Percentiles rank a stretch among this genome's conserved stretches.
phyloP scores from a whole-genome alignment of 2,797 vertebrate species.

The Epinephelus malabaricus region DNA sequence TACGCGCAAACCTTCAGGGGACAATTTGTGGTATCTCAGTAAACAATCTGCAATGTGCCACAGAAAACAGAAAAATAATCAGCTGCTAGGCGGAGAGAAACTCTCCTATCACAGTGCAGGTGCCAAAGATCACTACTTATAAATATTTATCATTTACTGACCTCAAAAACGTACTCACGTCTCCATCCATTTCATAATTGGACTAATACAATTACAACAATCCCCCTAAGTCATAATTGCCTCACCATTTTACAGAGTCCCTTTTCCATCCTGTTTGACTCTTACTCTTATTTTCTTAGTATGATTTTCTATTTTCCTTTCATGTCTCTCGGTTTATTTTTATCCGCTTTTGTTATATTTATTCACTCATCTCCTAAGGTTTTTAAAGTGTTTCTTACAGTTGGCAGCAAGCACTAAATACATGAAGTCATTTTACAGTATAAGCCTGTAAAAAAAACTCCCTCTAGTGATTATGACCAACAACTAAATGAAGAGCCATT shows the following conservation, averaged over 20 bases:
- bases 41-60: conserved; percentile 48
- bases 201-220: conserved; percentile 12
- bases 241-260: background rate
- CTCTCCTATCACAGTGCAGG: conserved; percentile 20
- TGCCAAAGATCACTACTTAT: conserved; percentile 28
- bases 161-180: conserved; percentile 23
- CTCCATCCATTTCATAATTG: conserved; percentile 15
- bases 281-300: background rate
- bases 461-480: background rate
- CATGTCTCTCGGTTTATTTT: background rate
- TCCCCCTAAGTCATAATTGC: background rate
- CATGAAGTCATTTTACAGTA: background rate
- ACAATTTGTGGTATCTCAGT: conserved; percentile 64
- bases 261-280: background rate
- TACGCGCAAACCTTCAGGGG: conserved; percentile 64
- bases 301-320: background rate
- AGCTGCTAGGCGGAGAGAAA: conserved; percentile 26
- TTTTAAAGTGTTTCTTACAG: conserved; percentile 16
- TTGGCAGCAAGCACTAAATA: too few species aligned
- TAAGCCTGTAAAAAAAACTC: background rate
- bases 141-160: conserved; percentile 30
- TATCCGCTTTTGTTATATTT: background rate
- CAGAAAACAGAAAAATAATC: conserved; percentile 48
- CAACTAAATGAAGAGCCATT: conserved; percentile 19
- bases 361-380: conserved; percentile 10